Evolutionary conservation across 1,140 invertebrate genomes (phyloP).

Genomic region (Macrocentrus cingulum): DNA sequence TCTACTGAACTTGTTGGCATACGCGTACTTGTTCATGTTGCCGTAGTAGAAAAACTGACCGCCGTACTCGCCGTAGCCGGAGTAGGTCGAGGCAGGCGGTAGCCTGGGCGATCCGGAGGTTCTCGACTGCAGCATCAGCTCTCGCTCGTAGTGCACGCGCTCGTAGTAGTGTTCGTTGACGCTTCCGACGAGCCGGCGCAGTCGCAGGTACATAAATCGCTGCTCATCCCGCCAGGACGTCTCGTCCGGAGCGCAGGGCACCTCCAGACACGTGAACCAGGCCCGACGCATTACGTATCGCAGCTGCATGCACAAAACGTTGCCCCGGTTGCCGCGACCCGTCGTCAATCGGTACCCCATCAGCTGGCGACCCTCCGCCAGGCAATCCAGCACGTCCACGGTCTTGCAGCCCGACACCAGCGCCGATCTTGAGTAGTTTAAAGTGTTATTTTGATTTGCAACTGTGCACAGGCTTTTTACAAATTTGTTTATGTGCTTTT

Average conservation of each 20-base stretch:
- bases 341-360: conserved; percentile 36
- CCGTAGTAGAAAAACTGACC: conserved; percentile 54
- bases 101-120: conserved; percentile 22
- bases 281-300: conserved; percentile 48
- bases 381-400: conserved; percentile 51
- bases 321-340: conserved; percentile 23
- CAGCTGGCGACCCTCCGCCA: conserved; percentile 46
- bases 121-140: conserved; percentile 30
- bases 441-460: too few relatives aligned
- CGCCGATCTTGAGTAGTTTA: conserved; percentile 35
- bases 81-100: conserved; percentile 46
- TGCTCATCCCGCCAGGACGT: conserved; percentile 51
- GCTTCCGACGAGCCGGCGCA: conserved; percentile 47
- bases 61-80: conserved; percentile 52
- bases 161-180: conserved; percentile 48
- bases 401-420: conserved; percentile 51
- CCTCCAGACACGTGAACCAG: conserved; percentile 52
- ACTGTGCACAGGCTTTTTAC: too few relatives aligned
- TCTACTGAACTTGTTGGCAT: conserved; percentile 42
- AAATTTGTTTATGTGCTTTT: too few relatives aligned
- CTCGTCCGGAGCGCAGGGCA: conserved; percentile 36
- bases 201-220: conserved; percentile 51
- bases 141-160: conserved; percentile 41
- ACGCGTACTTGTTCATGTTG: conserved; percentile 53
- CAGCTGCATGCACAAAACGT: conserved; percentile 44